Percentiles rank a stretch among this genome's conserved stretches.
Conservation (phyloP, 1,140 invertebrate species). For the Kradibia gibbosae region DNA sequence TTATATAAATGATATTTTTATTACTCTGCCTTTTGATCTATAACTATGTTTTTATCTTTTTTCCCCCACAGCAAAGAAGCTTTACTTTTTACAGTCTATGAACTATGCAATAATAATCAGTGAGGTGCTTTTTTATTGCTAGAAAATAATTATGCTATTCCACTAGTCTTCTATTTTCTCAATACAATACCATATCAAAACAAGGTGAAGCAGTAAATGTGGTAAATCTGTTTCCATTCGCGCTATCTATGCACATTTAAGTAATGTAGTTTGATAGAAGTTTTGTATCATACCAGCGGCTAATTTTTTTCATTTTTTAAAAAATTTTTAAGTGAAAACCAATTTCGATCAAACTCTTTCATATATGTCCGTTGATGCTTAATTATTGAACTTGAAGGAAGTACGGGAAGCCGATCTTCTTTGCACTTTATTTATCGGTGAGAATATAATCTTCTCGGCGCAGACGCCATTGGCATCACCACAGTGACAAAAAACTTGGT, state of each 20-base stretch:
- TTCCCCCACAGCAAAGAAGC: neutral
- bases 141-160: neutral
- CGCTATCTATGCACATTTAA: neutral
- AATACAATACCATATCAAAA: neutral
- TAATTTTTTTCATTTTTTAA: neutral
- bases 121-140: neutral
- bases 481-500: neutral
- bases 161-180: neutral
- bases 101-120: neutral
- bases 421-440: neutral
- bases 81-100: neutral
- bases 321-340: neutral
- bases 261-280: neutral
- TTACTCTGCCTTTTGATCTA: neutral
- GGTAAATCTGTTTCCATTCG: neutral
- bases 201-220: neutral
- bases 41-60: neutral
- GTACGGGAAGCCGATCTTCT: neutral
- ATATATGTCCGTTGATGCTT: neutral
- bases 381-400: neutral
- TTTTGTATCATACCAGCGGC: neutral
- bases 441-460: neutral
- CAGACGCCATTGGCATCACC: neutral
- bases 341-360: neutral
- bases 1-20: constrained; percentile 13